Percentiles rank a stretch among this genome's conserved stretches.
phyloP scores from a whole-genome alignment of 30 jellyfish, hydroid and myxozoan genomes.

The Aurelia coerulea region DNA sequence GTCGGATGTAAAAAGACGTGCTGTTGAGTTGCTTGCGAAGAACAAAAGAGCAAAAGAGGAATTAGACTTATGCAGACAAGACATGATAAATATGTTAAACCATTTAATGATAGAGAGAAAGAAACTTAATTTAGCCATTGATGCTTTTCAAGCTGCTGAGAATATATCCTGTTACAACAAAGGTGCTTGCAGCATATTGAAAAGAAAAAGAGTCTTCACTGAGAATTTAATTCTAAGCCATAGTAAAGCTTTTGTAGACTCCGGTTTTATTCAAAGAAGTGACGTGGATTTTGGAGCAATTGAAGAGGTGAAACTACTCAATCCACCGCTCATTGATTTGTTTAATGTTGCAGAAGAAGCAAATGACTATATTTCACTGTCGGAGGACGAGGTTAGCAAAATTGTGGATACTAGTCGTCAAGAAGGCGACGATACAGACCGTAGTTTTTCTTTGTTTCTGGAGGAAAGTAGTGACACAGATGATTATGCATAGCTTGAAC shows the following conservation, averaged over 20 bases:
- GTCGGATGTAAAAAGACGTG: slow-evolving; percentile 8
- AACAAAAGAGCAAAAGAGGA: slow-evolving; percentile 13
- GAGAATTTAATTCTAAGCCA: not conserved
- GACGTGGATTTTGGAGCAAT: not conserved
- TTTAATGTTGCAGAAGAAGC: too few relatives aligned
- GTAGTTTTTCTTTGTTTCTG: too few relatives aligned
- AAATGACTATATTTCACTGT: too few relatives aligned
- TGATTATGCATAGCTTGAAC: too few relatives aligned
- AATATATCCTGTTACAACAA: not conserved
- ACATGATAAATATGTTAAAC: not conserved
- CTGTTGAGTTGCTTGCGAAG: slow-evolving; percentile 13
- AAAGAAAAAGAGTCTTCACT: not conserved
- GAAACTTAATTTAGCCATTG: not conserved
- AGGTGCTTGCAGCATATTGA: not conserved
- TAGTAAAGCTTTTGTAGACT: not conserved
- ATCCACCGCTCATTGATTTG: too few relatives aligned
- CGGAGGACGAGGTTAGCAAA: too few relatives aligned
- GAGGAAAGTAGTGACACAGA: too few relatives aligned
- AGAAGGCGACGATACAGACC: too few relatives aligned
- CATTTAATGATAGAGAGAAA: not conserved
- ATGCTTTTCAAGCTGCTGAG: not conserved
- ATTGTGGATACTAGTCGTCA: too few relatives aligned
- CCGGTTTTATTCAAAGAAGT: not conserved
- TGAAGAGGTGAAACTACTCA: not conserved
- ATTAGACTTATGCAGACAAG: not conserved